A percentile compares a stretch with the other conserved stretches of the same genome.
These are phyloP conservation scores for Misgurnus anguillicaudatus DNA, from an alignment of 2,113 vertebrate species.

Conservation along the genomic window DNA sequence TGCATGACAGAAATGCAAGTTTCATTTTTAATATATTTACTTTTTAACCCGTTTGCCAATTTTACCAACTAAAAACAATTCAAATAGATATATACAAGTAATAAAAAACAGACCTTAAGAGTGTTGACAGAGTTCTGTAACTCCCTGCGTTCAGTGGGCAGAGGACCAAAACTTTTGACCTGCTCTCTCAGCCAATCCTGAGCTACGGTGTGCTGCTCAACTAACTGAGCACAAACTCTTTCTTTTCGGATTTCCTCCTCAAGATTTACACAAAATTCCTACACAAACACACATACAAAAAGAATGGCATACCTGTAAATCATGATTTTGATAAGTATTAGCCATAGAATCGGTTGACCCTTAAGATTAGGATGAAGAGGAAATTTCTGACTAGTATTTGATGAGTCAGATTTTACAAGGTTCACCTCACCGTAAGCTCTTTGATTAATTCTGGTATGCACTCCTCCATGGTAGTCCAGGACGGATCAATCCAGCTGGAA, in stretches of 20 bases:
- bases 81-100: background rate
- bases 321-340: background rate
- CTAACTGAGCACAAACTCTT: slow-evolving; percentile 69
- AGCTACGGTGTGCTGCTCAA: slow-evolving; percentile 74
- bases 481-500: slow-evolving; percentile 60
- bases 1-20: background rate
- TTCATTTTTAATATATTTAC: no score
- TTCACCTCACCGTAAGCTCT: slow-evolving; percentile 64
- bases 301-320: slow-evolving; percentile 7
- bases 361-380: no score
- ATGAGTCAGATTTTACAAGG: no score
- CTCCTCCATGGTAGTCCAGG: slow-evolving; percentile 61
- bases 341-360: background rate
- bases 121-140: slow-evolving; percentile 69
- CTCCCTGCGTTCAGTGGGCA: slow-evolving; percentile 59
- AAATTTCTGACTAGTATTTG: no score
- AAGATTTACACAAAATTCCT: slow-evolving; percentile 60
- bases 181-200: slow-evolving; percentile 78
- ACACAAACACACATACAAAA: slow-evolving; percentile 28
- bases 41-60: no score
- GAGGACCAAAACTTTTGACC: slow-evolving; percentile 63
- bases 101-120: slow-evolving; percentile 67
- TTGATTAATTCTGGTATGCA: slow-evolving; percentile 62
- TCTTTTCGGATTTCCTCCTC: slow-evolving; percentile 68
- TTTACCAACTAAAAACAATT: no score